Percentiles rank a stretch among this genome's conserved stretches.
Evolutionary conservation across 2,113 vertebrate genomes (phyloP).

Genomic region (Carassius gibelio): DNA sequence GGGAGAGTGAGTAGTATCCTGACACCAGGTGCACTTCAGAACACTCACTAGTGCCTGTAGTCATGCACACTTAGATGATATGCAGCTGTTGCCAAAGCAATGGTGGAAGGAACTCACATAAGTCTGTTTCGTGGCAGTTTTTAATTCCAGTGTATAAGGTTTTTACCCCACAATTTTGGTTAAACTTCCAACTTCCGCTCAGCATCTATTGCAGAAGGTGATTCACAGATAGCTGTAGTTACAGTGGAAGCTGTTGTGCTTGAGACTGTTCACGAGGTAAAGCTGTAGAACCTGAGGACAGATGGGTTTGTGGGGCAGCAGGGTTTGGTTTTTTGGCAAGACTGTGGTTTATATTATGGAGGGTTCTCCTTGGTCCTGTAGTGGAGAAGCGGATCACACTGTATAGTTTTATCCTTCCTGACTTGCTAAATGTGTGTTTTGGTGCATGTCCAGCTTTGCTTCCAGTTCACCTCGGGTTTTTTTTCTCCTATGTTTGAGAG

Average conservation of each 20-base stretch:
- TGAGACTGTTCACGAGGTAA: slow-evolving; percentile 47
- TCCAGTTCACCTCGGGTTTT: slow-evolving; percentile 2
- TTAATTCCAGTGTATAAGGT: slow-evolving; percentile 58
- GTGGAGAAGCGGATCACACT: background rate
- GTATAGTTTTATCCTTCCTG: background rate
- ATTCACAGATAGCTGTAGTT: slow-evolving; percentile 36
- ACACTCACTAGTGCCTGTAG: slow-evolving; percentile 31
- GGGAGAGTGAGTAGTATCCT: slow-evolving; percentile 38
- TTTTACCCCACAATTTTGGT: slow-evolving; percentile 54
- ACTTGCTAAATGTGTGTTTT: background rate
- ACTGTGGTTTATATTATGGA: background rate
- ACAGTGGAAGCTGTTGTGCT: slow-evolving; percentile 29
- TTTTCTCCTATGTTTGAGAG: background rate
- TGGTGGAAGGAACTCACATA: slow-evolving; percentile 34
- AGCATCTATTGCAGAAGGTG: slow-evolving; percentile 4
- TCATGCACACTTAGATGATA: slow-evolving; percentile 46
- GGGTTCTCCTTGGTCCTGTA: background rate
- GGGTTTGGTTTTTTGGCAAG: slow-evolving; percentile 41
- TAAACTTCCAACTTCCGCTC: slow-evolving; percentile 32
- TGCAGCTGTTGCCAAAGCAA: slow-evolving; percentile 59
- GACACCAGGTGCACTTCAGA: slow-evolving; percentile 27
- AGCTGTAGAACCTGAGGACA: slow-evolving; percentile 47
- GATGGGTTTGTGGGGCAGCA: slow-evolving; percentile 40
- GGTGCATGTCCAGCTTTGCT: slow-evolving; percentile 14
- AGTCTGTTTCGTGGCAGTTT: slow-evolving; percentile 50